Conservation (phyloP, 2,113 vertebrate species). For the Chionis minor region DNA sequence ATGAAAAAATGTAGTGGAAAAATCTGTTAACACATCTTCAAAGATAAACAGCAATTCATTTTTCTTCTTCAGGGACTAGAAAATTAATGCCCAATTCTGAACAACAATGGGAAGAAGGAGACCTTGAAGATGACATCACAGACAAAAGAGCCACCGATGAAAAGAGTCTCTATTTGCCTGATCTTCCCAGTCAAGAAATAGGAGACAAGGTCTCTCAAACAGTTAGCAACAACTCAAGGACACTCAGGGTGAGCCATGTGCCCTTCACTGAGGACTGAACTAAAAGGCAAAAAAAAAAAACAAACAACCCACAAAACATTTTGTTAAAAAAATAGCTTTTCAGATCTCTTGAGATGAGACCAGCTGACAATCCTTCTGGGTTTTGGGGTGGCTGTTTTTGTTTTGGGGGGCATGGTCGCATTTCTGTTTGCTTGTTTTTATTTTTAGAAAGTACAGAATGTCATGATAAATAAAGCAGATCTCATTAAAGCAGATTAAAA, state of each 20-base stretch:
- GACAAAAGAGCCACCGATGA: neutral
- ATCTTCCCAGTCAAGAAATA: neutral
- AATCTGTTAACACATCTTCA: neutral
- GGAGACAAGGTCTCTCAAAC: neutral
- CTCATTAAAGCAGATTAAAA: neutral
- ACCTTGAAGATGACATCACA: neutral
- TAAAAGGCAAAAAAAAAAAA: neutral
- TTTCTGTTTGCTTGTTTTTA: neutral
- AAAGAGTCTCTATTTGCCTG: neutral
- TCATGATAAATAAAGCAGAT: neutral
- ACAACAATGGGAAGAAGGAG: neutral
- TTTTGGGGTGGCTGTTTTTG: neutral
- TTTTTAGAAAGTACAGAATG: neutral
- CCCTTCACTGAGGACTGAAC: neutral
- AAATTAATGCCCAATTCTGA: neutral
- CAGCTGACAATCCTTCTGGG: neutral
- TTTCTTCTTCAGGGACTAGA: neutral
- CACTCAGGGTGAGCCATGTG: neutral
- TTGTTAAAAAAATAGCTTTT: neutral
- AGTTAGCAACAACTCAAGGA: neutral
- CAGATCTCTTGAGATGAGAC: neutral
- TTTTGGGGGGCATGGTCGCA: accelerated
- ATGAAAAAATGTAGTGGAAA: neutral
- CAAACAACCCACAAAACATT: neutral
- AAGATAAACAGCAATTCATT: neutral